Evolutionary conservation across 1,140 invertebrate species (phyloP), one percentile per base, ranked within the genome.

Genomic region (Mycetomoellerius zeteki): DNA sequence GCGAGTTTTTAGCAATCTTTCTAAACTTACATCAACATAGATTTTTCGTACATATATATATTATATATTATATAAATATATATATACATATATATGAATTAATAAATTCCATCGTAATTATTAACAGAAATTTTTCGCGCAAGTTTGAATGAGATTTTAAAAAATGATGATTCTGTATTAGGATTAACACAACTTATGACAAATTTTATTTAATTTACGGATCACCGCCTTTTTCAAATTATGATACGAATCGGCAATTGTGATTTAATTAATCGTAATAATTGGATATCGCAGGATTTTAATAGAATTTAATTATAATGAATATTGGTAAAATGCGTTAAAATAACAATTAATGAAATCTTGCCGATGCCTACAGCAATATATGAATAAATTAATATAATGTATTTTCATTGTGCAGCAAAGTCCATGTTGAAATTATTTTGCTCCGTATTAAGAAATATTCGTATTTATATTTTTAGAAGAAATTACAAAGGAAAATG

Each of bases 251-350:
- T 27, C 5, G 16, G 8, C 65, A 81, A 37, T 12, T 65, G 8
- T 10, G 52, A 3, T 3, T 82, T 75, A 62, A 73, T 84, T 84
- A 75, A 24, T 43, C 6, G 6, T 24, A 24, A 3, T 50, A 84
- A 73, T 50, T 73, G 19, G 4, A 27, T 69, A 10, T 33, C 19
- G 2, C 37, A 50, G 7, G 0, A 73, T 33, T 84, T 47, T 50
- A 84, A 60, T 21, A 80, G 19, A 82, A 58, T 82, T 72, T 56
- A 37, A 43, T 82, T 82, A 60, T 58, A 73, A 73, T 27, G 24
- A 27, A 82, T 82, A 73, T 43, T n/a, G 16, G 6, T 43, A 47
- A 6, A 58, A 82, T 24, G 3, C 14, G n/a, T 10, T 73, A 72
- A 75, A 84, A 60, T 75, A 50, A 60, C n/a, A 24, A 47, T 30